A percentile compares a stretch with the other conserved stretches of the same genome.
phyloP scores from a whole-genome alignment of 2,888 invertebrate species.

The Drosophila peninsularis region DNA sequence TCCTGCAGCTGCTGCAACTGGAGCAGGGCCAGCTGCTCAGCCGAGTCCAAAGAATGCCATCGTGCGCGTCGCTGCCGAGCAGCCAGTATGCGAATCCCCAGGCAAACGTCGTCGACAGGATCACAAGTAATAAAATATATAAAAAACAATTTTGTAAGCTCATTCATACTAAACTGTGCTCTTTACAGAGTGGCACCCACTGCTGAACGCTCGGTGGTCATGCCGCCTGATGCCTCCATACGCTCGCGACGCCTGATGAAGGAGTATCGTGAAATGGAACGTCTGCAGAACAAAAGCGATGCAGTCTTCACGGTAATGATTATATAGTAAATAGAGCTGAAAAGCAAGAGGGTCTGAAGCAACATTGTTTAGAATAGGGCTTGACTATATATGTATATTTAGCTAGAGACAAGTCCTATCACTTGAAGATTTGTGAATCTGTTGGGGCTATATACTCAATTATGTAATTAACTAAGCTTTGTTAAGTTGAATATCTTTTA shows the following conservation, averaged over 20 bases:
- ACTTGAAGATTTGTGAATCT: too few species aligned
- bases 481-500: not conserved
- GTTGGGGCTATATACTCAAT: too few species aligned
- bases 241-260: constrained; percentile 93
- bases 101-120: constrained; percentile 81
- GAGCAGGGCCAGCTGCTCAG: constrained; percentile 23
- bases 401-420: not conserved
- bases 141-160: too few species aligned
- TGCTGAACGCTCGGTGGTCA: constrained; percentile 69
- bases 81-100: constrained; percentile 71
- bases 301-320: constrained; percentile 89
- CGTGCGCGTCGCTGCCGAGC: constrained; percentile 63
- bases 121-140: constrained; percentile 65
- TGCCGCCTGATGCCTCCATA: constrained; percentile 87
- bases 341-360: too few species aligned
- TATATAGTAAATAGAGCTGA: not conserved
- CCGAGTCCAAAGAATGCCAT: constrained; percentile 55
- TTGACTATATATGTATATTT: not conserved
- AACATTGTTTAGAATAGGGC: too few species aligned
- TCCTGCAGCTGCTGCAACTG: constrained; percentile 32
- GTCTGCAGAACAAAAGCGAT: constrained; percentile 89
- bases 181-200: constrained; percentile 83
- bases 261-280: constrained; percentile 92
- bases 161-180: not conserved
- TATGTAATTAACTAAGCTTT: too few species aligned